Evolutionary conservation across 2,113 vertebrate species (phyloP).

Genomic region (Cinclus mexicanus): DNA sequence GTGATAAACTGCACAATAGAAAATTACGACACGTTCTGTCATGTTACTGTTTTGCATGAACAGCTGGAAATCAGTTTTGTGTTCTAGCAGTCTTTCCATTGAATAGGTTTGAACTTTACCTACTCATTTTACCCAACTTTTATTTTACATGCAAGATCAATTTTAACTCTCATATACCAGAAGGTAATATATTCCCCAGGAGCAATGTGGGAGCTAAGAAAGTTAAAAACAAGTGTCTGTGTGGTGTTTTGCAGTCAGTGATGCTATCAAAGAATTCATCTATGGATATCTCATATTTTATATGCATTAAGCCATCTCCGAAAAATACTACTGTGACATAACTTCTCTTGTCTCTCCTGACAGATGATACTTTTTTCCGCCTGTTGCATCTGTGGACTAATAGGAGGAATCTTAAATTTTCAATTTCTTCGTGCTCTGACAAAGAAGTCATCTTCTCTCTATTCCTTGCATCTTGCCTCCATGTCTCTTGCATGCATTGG

Average conservation of each 20-base stretch:
- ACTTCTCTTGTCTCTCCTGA: constrained; percentile 43
- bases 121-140: neutral
- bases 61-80: neutral
- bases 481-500: constrained; percentile 96
- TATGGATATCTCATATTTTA: neutral
- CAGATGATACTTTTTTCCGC: constrained; percentile 99
- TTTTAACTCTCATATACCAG: neutral
- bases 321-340: neutral
- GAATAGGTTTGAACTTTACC: neutral
- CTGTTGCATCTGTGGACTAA: constrained; percentile 98
- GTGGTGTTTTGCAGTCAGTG: neutral
- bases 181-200: neutral
- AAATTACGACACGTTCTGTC: neutral
- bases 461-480: constrained; percentile 89
- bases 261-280: neutral
- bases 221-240: neutral
- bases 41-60: neutral
- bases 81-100: neutral
- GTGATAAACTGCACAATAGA: neutral
- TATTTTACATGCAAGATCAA: neutral
- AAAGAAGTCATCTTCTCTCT: constrained; percentile 84
- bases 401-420: constrained; percentile 97
- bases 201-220: neutral
- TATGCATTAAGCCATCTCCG: neutral
- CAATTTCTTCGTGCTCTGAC: constrained; percentile 95